These are phyloP conservation scores for Caiman crocodilus DNA, from an alignment of 2,797 vertebrate species.

Conservation along the genomic window DNA sequence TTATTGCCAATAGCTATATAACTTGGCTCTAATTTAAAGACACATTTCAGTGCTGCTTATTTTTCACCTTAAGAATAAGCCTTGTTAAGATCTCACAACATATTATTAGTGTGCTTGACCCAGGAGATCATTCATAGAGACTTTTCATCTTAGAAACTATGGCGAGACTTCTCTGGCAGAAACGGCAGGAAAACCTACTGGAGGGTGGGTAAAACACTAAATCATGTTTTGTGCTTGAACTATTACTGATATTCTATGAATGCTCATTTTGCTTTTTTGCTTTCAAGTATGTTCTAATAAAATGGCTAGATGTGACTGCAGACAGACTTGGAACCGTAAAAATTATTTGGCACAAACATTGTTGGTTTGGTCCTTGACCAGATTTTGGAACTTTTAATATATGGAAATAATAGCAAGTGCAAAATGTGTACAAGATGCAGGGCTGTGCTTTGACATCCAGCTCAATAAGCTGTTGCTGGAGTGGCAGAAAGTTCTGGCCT, in stretches of 20 bases:
- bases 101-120: not conserved
- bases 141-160: not conserved
- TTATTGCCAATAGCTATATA: not conserved
- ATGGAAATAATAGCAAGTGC: not conserved
- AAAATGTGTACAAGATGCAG: not conserved
- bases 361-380: not conserved
- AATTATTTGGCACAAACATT: not conserved
- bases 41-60: not conserved
- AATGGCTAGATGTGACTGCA: not conserved
- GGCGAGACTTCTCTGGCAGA: not conserved
- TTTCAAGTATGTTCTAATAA: not conserved
- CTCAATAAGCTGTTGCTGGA: not conserved
- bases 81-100: not conserved
- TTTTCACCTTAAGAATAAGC: not conserved
- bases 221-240: not conserved
- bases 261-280: not conserved
- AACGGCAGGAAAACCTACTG: not conserved
- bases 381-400: not conserved
- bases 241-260: not conserved
- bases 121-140: not conserved
- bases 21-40: not conserved
- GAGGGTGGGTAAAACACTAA: not conserved
- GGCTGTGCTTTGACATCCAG: not conserved
- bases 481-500: not conserved
- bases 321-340: not conserved